These are phyloP conservation scores for Wasmannia auropunctata DNA, from an alignment of 1,140 invertebrate species.

Conservation along the genomic window DNA sequence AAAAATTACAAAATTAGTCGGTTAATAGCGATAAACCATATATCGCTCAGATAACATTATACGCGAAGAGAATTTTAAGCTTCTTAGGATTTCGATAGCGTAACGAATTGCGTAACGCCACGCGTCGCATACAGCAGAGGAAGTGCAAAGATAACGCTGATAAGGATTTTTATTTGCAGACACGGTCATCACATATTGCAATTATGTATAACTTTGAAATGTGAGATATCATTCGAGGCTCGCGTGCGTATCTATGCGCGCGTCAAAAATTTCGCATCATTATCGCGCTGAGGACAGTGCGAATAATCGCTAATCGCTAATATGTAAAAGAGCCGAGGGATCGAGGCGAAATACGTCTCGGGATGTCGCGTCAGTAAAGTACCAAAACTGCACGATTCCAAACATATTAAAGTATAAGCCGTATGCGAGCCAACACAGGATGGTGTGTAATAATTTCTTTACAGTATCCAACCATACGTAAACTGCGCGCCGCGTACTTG, in stretches of 20 bases:
- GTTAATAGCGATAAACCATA: not conserved
- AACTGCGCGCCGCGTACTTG: too few relatives aligned
- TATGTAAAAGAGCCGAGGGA: not conserved
- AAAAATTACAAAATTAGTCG: not conserved
- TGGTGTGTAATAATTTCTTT: too few relatives aligned
- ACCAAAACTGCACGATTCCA: too few relatives aligned
- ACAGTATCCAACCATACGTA: too few relatives aligned
- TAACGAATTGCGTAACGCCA: constrained; percentile 37
- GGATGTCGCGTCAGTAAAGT: too few relatives aligned
- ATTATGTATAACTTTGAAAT: not conserved
- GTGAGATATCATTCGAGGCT: not conserved
- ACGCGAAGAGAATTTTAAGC: not conserved
- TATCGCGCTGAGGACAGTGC: not conserved
- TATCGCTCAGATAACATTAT: constrained; percentile 30
- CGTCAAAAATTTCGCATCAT: not conserved
- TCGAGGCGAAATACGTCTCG: too few relatives aligned
- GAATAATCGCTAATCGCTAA: not conserved
- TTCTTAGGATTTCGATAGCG: constrained; percentile 34
- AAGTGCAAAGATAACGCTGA: constrained; percentile 47
- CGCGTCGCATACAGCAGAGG: not conserved
- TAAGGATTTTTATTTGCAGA: constrained; percentile 19
- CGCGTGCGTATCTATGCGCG: not conserved
- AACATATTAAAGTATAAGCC: too few relatives aligned
- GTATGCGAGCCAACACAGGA: too few relatives aligned
- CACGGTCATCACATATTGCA: constrained; percentile 9